Evolutionary conservation across 2,113 vertebrate species (phyloP), one percentile per base, ranked within the genome.

Genomic region (Hyperopisus bebe): DNA sequence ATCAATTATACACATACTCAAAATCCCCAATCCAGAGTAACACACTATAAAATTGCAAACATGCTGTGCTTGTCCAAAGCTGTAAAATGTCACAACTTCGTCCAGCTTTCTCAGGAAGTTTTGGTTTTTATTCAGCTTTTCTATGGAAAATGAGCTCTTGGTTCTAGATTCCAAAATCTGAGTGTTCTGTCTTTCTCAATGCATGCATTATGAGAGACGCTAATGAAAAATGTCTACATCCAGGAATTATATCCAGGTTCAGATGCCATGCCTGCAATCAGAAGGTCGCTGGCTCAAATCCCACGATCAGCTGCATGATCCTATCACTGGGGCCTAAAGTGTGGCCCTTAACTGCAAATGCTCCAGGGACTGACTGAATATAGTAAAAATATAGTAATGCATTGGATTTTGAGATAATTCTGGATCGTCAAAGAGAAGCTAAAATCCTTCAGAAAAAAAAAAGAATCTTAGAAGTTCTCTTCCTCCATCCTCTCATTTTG

Each of bases 31-130:
- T 89, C 91, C 62, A 91, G 91, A 91, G 93, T 92, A 94, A 94
- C 91, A 94, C 93, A 92, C 92, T 92, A 92, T 93, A 90, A 91
- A 91, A 92, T 93, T 92, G 74, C 86, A 92, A 95, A 94, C 95
- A 95, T 90, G 93, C 91, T 94, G 91, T 93, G 93, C 93, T 92
- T 89, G 91, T 93, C 91, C 88, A 89, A 84, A 55, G 10, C 89
- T 92, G 93, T 93, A 93, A 93, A 93, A 93, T 93, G 92, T 90
- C 92, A 93, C 91, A 91, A 92, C 90, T 50, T 90, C 87, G 91
- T 93, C 91, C 90, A 90, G 91, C 89, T 92, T 93, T 94, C 91
- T 91, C 93, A 90, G 91, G 91, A 89, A 86, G 93, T 95, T 93
- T 90, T 95, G 92, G 92, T 92, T 91, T 42, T 94, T 93, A 93